Evolutionary conservation across 2,797 vertebrate genomes (phyloP), one percentile per base, ranked within the genome.

Genomic region (Zalophus californianus): DNA sequence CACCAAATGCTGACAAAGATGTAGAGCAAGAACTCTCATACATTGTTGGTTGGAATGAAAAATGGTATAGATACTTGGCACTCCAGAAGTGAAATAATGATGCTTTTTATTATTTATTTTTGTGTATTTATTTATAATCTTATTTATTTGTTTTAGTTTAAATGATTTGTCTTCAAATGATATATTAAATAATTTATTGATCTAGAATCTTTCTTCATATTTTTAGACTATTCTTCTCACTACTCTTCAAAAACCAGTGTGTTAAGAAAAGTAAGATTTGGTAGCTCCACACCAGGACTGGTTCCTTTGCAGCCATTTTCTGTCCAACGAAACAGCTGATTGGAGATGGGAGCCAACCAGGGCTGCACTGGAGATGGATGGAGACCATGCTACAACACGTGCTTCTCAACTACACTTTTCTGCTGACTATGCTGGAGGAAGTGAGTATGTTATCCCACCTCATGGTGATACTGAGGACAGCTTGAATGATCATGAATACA

Each of bases 401-500:
- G 25, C 14, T 75, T 75, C 41, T 75, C 72, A 48, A 48, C 3
- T 25, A 44, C 41, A 27, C 72, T 29, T 75, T 75, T 16, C 41
- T 48, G 25, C 25, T 4, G 25, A 48, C 72, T 48, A 2, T 44
- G 25, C 16, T 16, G 7, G 41, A 75, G 41, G 72, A 75, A 16
- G 25, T 48, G 72, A 68, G 16, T 68, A 3, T 44, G 23, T 44
- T 73, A 73, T 1, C 44, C 25, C 0, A 2, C 41, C 25, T 73
- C 72, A 44, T 75, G 72, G 48, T 29, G 99, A 99, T 96, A 99
- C 99, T 44, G 99, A 99, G 8, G 99, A 99, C 97, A 99, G 99
- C 94, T 98, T 99, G 98, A 99, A 99, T 77, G 99, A 99, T 97
- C 99, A 99, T 0, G 99, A 99, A 88, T 99, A 99, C 56, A 98